These are phyloP conservation scores for Tinamus guttatus DNA, from an alignment of 2,113 vertebrate species.

Conservation along the genomic window DNA sequence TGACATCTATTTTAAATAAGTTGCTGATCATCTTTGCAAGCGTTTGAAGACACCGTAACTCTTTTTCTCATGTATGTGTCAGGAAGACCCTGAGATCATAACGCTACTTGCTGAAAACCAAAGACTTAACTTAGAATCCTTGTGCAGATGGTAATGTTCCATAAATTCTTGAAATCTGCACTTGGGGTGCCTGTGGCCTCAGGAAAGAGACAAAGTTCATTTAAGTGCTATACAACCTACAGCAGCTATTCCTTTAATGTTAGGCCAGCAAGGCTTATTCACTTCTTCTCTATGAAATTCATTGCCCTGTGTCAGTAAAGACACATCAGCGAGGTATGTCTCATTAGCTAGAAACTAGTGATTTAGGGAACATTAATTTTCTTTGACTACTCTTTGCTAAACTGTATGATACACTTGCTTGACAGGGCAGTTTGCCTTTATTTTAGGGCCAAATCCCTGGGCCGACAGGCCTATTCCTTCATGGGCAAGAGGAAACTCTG, in stretches of 20 bases:
- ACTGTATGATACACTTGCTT: rapidly evolving
- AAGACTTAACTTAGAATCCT: too few species aligned
- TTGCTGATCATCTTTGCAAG: neutral
- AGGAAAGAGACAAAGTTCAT: neutral
- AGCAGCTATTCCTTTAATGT: neutral
- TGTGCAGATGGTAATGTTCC: too few species aligned
- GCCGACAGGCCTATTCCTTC: neutral
- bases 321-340: neutral
- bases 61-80: neutral
- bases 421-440: neutral
- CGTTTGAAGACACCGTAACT: neutral
- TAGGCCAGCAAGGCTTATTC: neutral
- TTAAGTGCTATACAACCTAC: neutral
- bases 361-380: neutral
- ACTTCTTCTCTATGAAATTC: neutral
- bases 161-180: neutral
- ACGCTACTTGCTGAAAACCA: neutral
- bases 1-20: neutral
- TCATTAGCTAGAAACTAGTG: neutral
- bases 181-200: rapidly evolving
- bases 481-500: neutral
- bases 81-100: neutral
- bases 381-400: neutral
- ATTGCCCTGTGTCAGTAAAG: neutral
- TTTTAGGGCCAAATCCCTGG: too few species aligned